Evolutionary conservation across 2,113 vertebrate species (phyloP).

Genomic region (Scortum barcoo): DNA sequence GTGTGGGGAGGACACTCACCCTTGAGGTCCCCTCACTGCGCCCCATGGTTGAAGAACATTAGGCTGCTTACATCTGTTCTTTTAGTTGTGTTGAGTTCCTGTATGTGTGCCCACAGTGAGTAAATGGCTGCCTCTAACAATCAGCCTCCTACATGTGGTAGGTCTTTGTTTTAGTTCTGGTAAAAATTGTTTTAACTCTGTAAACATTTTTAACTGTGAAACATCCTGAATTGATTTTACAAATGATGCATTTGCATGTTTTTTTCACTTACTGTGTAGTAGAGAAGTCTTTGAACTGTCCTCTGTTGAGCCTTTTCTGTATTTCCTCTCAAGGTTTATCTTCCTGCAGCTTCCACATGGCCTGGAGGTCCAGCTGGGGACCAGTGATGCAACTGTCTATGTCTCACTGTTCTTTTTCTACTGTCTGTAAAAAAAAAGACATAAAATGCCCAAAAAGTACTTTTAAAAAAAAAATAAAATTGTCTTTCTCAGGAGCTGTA

Average conservation of each 20-base stretch:
- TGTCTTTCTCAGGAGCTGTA: too few relatives aligned
- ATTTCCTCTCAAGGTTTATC: background rate
- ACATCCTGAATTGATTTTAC: background rate
- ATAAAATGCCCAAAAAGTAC: background rate
- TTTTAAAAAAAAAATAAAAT: background rate
- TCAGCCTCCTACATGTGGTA: background rate
- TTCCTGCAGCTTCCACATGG: background rate
- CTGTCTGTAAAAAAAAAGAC: background rate
- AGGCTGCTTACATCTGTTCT: background rate
- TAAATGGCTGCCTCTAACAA: background rate
- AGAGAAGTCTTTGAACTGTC: background rate
- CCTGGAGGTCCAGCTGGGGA: background rate
- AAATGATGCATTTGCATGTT: background rate
- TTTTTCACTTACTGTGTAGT: background rate
- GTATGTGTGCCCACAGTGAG: background rate
- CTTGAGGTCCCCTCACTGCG: background rate
- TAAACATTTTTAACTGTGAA: background rate
- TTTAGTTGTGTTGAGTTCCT: background rate
- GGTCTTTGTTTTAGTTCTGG: background rate
- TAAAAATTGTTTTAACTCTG: background rate
- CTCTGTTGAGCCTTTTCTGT: background rate
- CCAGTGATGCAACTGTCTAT: background rate
- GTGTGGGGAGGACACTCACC: background rate
- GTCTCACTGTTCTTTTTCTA: background rate
- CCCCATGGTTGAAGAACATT: background rate